These are phyloP conservation scores for Nyctalus aviator DNA, from an alignment of 2,797 vertebrate species.

Conservation along the genomic window DNA sequence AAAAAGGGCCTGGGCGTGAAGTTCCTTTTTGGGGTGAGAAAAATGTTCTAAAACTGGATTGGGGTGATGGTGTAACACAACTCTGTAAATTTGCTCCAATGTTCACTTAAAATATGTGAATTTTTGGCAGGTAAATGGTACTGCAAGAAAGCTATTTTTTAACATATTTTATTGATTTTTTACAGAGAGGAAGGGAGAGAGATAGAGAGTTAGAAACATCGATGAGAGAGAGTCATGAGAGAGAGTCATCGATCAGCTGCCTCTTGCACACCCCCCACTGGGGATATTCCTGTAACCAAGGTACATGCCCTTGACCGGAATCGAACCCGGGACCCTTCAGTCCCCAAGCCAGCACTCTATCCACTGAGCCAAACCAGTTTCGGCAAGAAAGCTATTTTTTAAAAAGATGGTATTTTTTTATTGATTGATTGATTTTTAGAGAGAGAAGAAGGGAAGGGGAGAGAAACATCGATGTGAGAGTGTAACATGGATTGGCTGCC, in stretches of 20 bases:
- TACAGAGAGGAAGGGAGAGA: background rate
- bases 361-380: too few relatives aligned
- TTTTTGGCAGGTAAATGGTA: constrained; percentile 37
- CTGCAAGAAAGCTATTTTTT: background rate
- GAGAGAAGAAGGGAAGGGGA: too few relatives aligned
- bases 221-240: background rate
- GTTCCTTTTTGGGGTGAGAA: background rate
- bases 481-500: too few relatives aligned
- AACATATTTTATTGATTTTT: background rate
- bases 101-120: constrained; percentile 36
- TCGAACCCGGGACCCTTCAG: too few relatives aligned
- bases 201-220: too few relatives aligned
- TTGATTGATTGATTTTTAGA: too few relatives aligned
- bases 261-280: background rate
- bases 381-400: too few relatives aligned
- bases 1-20: background rate
- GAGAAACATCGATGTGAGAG: too few relatives aligned
- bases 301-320: too few relatives aligned
- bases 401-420: too few relatives aligned
- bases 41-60: constrained; percentile 60
- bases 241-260: background rate
- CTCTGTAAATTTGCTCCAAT: constrained; percentile 30
- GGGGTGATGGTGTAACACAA: background rate
- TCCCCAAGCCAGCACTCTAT: too few relatives aligned
- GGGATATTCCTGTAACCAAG: too few relatives aligned